Evolutionary conservation across 2,888 invertebrate species (phyloP).

Genomic region (Rotaria sp.): DNA sequence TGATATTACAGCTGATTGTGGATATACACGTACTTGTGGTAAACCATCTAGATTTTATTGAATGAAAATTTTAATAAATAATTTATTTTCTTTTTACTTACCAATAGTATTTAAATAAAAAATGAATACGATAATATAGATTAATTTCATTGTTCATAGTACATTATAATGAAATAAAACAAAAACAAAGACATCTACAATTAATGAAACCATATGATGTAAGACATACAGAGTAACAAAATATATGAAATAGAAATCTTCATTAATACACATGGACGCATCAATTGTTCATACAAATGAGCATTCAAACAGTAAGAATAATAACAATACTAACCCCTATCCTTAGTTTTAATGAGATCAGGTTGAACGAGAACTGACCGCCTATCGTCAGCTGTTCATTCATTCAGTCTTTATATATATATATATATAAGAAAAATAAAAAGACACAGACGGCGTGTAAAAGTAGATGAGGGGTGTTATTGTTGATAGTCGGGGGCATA

Average conservation of each 20-base stretch:
- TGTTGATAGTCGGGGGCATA: conserved; percentile 2
- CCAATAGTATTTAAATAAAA: not conserved
- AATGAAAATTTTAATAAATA: too few relatives aligned
- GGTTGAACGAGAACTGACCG: conserved; percentile 9
- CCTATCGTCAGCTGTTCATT: conserved; percentile 20
- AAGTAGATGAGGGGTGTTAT: conserved; percentile 6
- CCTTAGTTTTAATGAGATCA: not conserved
- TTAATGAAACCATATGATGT: not conserved
- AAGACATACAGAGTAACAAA: not conserved
- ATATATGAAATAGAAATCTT: not conserved
- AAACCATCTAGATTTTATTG: not conserved
- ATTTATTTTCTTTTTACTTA: not conserved
- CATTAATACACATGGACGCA: not conserved
- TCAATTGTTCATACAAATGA: conserved; percentile 15
- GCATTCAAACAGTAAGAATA: not conserved
- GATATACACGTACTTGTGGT: conserved; percentile 19
- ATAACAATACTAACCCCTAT: not conserved
- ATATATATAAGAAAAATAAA: not conserved
- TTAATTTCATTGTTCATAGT: conserved; percentile 20
- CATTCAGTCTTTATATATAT: not conserved
- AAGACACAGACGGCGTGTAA: not conserved
- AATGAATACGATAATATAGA: not conserved
- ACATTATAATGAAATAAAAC: conserved; percentile 18
- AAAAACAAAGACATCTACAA: conserved; percentile 22
- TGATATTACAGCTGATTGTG: conserved; percentile 14